Conservation (phyloP, 2,888 invertebrate genomes). For the Fragum sueziense region DNA sequence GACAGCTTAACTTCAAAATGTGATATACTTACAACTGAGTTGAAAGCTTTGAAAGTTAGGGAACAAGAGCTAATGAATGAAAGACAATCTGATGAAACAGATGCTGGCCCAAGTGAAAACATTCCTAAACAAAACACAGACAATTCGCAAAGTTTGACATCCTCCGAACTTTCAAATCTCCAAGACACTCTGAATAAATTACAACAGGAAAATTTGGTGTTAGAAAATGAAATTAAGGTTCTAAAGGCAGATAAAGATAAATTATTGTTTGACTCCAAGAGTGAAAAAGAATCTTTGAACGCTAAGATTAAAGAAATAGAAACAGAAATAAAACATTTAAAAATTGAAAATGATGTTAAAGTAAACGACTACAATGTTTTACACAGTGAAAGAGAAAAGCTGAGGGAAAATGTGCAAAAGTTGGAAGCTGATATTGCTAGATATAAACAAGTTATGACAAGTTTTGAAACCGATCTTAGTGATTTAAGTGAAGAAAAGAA, state of each 20-base stretch:
- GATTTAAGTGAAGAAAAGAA: slow-evolving; percentile 63
- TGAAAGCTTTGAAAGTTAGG: not conserved
- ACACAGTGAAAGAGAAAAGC: slow-evolving; percentile 63
- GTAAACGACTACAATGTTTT: slow-evolving; percentile 18
- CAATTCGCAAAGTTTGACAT: not conserved
- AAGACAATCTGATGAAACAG: not conserved
- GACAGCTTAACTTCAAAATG: not conserved
- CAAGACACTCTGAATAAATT: slow-evolving; percentile 24
- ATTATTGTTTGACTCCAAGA: slow-evolving; percentile 25
- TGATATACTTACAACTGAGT: not conserved
- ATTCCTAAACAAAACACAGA: not conserved
- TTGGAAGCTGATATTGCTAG: slow-evolving; percentile 58
- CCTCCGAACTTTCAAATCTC: not conserved
- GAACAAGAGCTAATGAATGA: not conserved
- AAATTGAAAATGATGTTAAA: slow-evolving; percentile 20
- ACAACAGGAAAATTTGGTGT: slow-evolving; percentile 36
- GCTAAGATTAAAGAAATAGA: slow-evolving; percentile 36
- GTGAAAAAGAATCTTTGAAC: slow-evolving; percentile 46
- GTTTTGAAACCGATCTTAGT: slow-evolving; percentile 59
- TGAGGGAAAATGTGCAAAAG: slow-evolving; percentile 48
- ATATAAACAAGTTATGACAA: slow-evolving; percentile 49
- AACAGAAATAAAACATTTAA: slow-evolving; percentile 21
- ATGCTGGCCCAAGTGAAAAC: not conserved
- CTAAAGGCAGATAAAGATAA: slow-evolving; percentile 25
- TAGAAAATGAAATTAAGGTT: slow-evolving; percentile 34